Base-by-base conservation (phyloP, 2,113 vertebrate genomes). In the Nycticryphes semicollaris region DNA sequence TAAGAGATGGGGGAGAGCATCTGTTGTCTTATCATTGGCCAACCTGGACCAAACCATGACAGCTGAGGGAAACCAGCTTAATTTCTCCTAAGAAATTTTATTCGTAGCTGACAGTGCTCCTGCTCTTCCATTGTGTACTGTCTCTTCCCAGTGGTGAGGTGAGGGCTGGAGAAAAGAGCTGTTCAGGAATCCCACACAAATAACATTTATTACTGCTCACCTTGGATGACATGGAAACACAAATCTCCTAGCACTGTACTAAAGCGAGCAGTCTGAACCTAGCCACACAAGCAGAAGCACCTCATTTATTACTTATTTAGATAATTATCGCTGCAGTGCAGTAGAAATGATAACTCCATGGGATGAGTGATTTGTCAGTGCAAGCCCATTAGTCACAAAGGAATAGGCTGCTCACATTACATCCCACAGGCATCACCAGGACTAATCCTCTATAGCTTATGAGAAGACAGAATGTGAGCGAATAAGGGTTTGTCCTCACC, bases 361-460 rank as follows among this genome's bases (percentile, higher is more conserved):
- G 88, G 45, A 94, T 87, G 93, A 97, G 89, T 94, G 95, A 90
- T 93, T 95, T 95, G 90, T 82, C 63, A 57, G 82, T 45, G 80
- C 73, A 84, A 76, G 76, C 75, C 84, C 74, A 68, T 97, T 73
- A 93, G 84, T 90, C 93, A 90, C 7, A 10, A 47, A 70, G 78
- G 59, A 94, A 35, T 53, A 88, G 8, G 17, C 81, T 84, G 37
- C 63, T 96, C 76, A n/a, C 47, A 35, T 35, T 51, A 7, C 20
- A 59, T 48, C 62, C 73, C 60, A 35, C 70, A 96, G 87, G 43
- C 63, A 91, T 10, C 54, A 67, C 57, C 80, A 86, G 47, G 21
- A 80, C 79, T 43, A 59, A 87, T 39, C 87, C 84, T 87, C 81
- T 56, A 2, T 6, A 51, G 25, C 45, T 83, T 19, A 15, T 19